These are phyloP conservation scores for Characodon lateralis DNA, from an alignment of 2,797 vertebrate genomes.

Conservation along the genomic window DNA sequence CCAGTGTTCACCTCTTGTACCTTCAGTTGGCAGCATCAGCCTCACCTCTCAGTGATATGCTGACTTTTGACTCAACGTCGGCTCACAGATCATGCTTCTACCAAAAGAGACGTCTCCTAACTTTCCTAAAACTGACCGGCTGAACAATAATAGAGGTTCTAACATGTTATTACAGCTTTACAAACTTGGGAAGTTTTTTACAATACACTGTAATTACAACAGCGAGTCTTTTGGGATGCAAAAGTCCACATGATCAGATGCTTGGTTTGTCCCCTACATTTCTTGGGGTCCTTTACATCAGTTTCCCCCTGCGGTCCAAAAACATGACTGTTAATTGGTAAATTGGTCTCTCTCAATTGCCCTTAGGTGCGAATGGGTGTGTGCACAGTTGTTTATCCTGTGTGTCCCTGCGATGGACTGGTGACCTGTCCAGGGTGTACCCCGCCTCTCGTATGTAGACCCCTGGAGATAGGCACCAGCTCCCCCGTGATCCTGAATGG, in stretches of 20 bases:
- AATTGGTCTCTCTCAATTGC: no score
- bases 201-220: not conserved
- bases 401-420: no score
- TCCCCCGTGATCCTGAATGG: no score
- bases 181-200: not conserved
- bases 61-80: not conserved
- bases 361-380: no score
- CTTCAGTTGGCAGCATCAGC: conserved; percentile 9
- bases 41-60: not conserved
- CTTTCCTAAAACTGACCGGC: not conserved
- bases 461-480: no score
- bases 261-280: not conserved
- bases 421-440: no score
- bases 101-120: not conserved
- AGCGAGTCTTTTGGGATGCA: not conserved
- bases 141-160: not conserved
- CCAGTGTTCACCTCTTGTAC: not conserved
- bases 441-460: no score
- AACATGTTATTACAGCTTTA: not conserved
- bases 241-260: not conserved
- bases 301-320: no score
- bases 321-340: no score
- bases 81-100: not conserved
- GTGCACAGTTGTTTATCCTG: no score
- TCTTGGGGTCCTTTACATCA: not conserved